Conservation (phyloP, 2,113 vertebrate genomes). For the Muntiacus muntjak region DNA sequence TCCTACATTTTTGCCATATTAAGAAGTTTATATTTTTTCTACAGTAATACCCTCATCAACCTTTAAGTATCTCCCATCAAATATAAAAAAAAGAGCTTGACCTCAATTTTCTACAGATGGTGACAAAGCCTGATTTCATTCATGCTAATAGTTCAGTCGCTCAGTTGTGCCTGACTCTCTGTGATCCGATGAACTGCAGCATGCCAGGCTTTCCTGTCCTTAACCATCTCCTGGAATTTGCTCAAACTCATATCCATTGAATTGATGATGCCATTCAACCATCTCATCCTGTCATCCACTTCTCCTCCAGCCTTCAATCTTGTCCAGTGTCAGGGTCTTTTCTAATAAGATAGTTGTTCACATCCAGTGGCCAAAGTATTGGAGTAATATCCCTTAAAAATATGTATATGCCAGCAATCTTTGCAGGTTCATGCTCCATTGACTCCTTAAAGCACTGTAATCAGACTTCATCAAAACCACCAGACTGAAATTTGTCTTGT, state of each 20-base stretch:
- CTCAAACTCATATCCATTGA: background rate
- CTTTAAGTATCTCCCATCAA: background rate
- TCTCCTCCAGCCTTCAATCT: background rate
- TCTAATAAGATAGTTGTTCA: background rate
- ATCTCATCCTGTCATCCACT: background rate
- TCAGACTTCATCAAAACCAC: background rate
- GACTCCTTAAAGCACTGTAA: background rate
- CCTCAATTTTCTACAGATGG: background rate
- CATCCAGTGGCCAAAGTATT: background rate
- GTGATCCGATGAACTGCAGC: background rate
- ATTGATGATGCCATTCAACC: background rate
- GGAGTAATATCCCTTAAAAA: background rate
- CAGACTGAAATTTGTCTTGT: background rate
- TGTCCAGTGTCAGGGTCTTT: background rate
- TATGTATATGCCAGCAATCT: background rate
- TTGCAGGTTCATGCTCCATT: background rate
- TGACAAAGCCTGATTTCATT: background rate
- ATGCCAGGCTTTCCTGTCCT: background rate
- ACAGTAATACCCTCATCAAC: background rate
- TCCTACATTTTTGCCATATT: background rate
- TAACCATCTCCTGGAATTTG: background rate
- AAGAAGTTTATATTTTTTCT: background rate
- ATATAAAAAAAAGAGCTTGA: background rate
- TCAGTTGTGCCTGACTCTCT: background rate
- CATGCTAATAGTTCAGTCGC: background rate